A percentile compares a stretch with the other conserved stretches of the same genome.
These are phyloP conservation scores for Drosophila bifasciata DNA, from an alignment of 1,140 invertebrate species.

Conservation along the genomic window DNA sequence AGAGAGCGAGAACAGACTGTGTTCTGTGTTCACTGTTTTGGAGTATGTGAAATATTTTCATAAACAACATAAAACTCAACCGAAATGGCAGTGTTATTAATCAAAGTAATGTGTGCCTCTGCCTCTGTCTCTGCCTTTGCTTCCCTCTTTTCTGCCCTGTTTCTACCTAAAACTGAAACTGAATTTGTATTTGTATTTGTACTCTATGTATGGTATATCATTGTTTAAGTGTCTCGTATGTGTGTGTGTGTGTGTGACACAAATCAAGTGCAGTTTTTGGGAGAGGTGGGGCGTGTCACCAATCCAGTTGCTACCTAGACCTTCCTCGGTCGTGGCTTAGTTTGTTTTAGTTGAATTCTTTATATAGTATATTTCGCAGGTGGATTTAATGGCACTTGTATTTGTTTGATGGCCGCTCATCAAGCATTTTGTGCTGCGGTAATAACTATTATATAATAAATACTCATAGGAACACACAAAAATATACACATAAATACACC, in stretches of 20 bases:
- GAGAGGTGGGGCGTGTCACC: too few species aligned
- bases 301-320: too few species aligned
- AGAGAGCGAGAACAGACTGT: conserved; percentile 22
- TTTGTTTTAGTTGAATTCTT: conserved; percentile 60
- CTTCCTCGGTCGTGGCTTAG: conserved; percentile 37
- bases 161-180: conserved; percentile 10
- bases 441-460: conserved; percentile 49
- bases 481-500: conserved; percentile 59
- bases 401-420: conserved; percentile 53
- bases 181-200: conserved; percentile 13
- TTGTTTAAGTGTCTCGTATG: conserved; percentile 11
- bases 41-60: conserved; percentile 79
- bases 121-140: too few species aligned
- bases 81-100: conserved; percentile 79
- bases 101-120: conserved; percentile 81
- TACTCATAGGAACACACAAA: conserved; percentile 11
- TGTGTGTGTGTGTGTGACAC: conserved; percentile 36
- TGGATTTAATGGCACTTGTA: conserved; percentile 74
- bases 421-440: conserved; percentile 45
- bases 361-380: conserved; percentile 48
- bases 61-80: conserved; percentile 82
- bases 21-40: background rate
- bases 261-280: conserved; percentile 70
- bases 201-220: background rate
- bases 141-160: too few species aligned